Evolutionary conservation across 2,113 vertebrate species (phyloP).

Genomic region (Microtus ochrogaster): DNA sequence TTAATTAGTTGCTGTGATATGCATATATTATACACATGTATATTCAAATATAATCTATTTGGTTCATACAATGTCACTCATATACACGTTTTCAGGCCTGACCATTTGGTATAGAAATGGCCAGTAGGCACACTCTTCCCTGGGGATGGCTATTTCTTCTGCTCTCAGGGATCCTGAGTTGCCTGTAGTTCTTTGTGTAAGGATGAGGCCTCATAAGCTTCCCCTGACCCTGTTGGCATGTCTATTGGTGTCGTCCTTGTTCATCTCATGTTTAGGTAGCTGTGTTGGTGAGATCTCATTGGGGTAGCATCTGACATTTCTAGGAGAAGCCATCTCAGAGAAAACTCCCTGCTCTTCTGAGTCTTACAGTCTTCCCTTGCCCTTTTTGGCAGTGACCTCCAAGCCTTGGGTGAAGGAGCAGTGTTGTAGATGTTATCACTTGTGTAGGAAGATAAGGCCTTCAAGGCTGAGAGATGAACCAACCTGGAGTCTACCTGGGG

Average conservation of each 20-base stretch:
- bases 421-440: neutral
- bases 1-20: neutral
- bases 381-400: neutral
- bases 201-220: too few species aligned
- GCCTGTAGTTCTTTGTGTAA: neutral
- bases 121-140: neutral
- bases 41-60: neutral
- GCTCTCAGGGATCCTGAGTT: neutral
- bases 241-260: neutral
- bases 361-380: neutral
- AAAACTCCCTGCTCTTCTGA: neutral
- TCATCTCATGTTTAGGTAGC: neutral
- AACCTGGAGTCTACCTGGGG: too few species aligned
- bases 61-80: neutral
- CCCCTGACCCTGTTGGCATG: neutral
- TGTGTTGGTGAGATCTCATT: too few species aligned
- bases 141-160: neutral
- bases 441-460: too few species aligned
- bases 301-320: neutral
- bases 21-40: neutral
- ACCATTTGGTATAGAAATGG: neutral
- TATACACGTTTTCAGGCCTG: neutral
- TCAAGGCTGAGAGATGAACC: too few species aligned
- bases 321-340: neutral
- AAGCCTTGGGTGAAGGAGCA: neutral